Evolutionary conservation across 92 coral and sea anemone species (phyloP).

Genomic region (Epizoanthus ramosus): DNA sequence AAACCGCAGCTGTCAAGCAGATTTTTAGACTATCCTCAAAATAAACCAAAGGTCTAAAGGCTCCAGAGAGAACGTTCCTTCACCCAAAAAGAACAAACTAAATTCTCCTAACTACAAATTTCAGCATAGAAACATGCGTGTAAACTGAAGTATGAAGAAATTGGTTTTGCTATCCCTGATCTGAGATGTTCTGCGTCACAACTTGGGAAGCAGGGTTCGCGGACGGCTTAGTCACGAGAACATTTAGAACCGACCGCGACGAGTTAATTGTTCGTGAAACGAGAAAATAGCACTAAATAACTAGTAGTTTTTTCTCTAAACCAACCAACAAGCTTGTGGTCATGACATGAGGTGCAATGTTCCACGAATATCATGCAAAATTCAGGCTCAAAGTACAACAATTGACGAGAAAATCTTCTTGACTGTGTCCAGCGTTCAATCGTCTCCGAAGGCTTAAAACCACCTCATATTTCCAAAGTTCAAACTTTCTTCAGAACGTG

Average conservation of each 20-base stretch:
- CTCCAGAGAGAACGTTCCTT: background rate
- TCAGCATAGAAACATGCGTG: background rate
- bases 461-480: conserved; percentile 2
- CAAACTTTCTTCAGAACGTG: background rate
- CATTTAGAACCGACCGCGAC: conserved; percentile 12
- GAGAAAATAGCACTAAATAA: background rate
- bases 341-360: conserved; percentile 42
- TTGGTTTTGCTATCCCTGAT: background rate
- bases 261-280: conserved; percentile 3
- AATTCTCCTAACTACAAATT: background rate
- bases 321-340: conserved; percentile 56
- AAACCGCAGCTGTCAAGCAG: conserved; percentile 29
- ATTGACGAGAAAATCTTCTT: background rate
- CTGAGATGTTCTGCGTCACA: background rate
- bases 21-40: background rate
- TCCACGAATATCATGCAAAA: conserved; percentile 22
- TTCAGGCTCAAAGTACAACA: conserved; percentile 16
- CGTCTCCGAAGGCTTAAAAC: background rate
- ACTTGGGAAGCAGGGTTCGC: background rate
- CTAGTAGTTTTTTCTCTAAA: background rate
- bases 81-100: background rate
- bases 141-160: background rate
- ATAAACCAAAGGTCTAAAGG: background rate
- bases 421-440: background rate
- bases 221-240: background rate